These are phyloP conservation scores for Acleris sparsana DNA, from an alignment of 2,888 invertebrate genomes.

Conservation along the genomic window DNA sequence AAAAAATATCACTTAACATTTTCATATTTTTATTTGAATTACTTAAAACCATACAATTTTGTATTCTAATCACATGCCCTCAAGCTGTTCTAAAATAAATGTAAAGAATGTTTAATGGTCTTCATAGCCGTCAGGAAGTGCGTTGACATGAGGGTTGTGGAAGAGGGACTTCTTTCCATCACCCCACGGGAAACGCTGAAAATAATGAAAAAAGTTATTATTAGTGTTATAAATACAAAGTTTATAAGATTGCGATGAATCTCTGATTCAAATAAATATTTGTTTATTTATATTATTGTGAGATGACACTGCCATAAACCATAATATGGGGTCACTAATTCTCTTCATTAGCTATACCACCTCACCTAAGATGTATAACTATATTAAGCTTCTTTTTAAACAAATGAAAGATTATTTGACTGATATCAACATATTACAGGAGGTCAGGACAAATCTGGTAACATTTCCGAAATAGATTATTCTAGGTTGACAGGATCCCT, in stretches of 20 bases:
- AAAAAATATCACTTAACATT: constrained; percentile 32
- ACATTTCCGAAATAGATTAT: no score
- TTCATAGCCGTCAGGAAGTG: constrained; percentile 93
- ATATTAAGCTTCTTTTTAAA: no score
- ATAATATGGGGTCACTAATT: no score
- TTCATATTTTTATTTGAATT: constrained; percentile 45
- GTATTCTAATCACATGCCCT: constrained; percentile 54
- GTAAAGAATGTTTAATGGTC: constrained; percentile 43
- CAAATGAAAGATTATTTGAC: no score
- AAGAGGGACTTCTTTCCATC: constrained; percentile 94
- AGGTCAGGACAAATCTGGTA: no score
- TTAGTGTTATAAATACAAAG: background rate
- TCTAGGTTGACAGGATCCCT: no score
- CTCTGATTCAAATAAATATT: no score
- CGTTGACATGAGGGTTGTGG: constrained; percentile 92
- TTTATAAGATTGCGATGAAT: no score
- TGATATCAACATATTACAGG: no score
- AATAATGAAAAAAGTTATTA: constrained; percentile 41
- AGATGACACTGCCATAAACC: no score
- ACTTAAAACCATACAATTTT: constrained; percentile 61
- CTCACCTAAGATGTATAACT: no score
- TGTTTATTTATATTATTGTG: background rate
- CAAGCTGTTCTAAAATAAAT: constrained; percentile 32
- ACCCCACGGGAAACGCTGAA: constrained; percentile 95
- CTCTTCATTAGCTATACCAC: no score